phyloP scores from a whole-genome alignment of 2,888 invertebrate species.

The Auanema freiburgensis region DNA sequence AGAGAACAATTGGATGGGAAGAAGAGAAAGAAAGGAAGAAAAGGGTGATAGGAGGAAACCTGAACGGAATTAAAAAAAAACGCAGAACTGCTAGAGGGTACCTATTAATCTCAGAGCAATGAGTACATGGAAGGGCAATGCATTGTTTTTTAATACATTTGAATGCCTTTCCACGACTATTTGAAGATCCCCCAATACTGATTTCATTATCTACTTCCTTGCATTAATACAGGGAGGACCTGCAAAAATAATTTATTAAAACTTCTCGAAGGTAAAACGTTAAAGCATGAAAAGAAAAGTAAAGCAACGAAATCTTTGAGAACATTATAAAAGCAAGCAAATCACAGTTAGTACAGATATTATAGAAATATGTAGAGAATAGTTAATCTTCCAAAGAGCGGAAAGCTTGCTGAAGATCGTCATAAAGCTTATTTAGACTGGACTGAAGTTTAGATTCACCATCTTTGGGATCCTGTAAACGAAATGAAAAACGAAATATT shows the following conservation, averaged over 20 bases:
- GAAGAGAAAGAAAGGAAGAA: slow-evolving; percentile 35
- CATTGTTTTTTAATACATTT: slow-evolving; percentile 39
- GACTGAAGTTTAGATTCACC: slow-evolving; percentile 80
- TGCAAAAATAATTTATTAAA: too few species aligned
- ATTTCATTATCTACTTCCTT: slow-evolving; percentile 19
- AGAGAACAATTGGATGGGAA: slow-evolving; percentile 37
- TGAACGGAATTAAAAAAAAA: slow-evolving; percentile 3
- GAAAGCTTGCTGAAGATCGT: slow-evolving; percentile 94
- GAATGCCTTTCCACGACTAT: slow-evolving; percentile 43
- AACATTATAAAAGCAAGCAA: too few species aligned
- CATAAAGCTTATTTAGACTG: slow-evolving; percentile 94
- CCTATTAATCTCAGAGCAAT: slow-evolving; percentile 32
- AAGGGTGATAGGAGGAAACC: slow-evolving; percentile 32
- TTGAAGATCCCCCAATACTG: slow-evolving; percentile 41
- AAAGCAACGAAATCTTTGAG: too few species aligned
- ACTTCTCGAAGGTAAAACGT: too few species aligned
- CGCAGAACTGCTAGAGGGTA: slow-evolving; percentile 11
- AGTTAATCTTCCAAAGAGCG: slow-evolving; percentile 71
- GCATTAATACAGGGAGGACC: too few species aligned
- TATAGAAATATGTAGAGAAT: too few species aligned
- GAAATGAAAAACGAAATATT: neutral
- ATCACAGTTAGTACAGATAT: too few species aligned
- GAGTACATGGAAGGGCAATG: slow-evolving; percentile 33
- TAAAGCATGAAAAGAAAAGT: too few species aligned
- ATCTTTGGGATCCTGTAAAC: slow-evolving; percentile 86